phyloP scores from a whole-genome alignment of 2,797 vertebrate species.

The Sparus aurata region DNA sequence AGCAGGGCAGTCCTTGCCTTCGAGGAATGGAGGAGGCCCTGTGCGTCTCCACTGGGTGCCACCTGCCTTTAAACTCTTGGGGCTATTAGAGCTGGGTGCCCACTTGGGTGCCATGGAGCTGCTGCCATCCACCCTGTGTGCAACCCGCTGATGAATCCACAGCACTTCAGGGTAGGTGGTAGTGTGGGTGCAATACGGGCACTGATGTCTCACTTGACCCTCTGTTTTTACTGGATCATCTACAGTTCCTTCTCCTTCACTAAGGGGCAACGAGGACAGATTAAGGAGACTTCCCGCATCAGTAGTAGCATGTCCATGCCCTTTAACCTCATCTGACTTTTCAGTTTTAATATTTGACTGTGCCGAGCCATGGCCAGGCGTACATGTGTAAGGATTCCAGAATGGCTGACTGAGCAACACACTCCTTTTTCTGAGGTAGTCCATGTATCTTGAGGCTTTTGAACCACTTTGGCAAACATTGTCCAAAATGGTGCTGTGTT shows the following conservation, averaged over 20 bases:
- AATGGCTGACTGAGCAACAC: constrained; percentile 80
- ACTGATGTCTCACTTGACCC: constrained; percentile 89
- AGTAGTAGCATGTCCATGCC: constrained; percentile 29
- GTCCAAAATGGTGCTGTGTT: constrained; percentile 64
- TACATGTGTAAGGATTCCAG: constrained; percentile 77
- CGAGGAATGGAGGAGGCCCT: constrained; percentile 93
- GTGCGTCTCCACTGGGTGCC: constrained; percentile 91
- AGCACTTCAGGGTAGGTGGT: constrained; percentile 96
- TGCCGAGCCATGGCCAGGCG: constrained; percentile 62
- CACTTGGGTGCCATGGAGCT: constrained; percentile 91
- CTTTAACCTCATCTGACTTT: constrained; percentile 65
- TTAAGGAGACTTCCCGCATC: constrained; percentile 79
- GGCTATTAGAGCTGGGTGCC: constrained; percentile 87
- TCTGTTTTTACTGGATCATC: constrained; percentile 73
- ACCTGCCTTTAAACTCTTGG: constrained; percentile 86
- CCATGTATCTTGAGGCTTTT: constrained; percentile 82
- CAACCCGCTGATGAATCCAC: constrained; percentile 96
- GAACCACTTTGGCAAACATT: constrained; percentile 68
- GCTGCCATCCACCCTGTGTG: constrained; percentile 93
- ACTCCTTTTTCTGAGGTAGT: constrained; percentile 84
- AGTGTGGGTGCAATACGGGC: constrained; percentile 93
- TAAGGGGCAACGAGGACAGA: constrained; percentile 69
- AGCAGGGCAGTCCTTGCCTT: constrained; percentile 95
- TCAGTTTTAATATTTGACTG: constrained; percentile 64
- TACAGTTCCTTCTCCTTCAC: constrained; percentile 27